phyloP scores from a whole-genome alignment of 2,797 vertebrate genomes.

The Decapterus maruadsi region DNA sequence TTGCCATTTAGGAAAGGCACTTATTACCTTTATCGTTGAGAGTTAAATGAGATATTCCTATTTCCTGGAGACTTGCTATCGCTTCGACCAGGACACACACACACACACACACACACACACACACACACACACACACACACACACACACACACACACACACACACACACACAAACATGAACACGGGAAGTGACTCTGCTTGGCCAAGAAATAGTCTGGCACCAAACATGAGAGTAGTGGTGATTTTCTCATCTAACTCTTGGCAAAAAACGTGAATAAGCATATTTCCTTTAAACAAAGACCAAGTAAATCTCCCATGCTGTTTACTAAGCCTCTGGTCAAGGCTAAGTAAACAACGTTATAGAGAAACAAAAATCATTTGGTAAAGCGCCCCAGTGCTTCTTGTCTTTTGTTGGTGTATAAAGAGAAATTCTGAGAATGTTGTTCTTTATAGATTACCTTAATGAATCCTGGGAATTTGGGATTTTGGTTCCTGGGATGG shows the following conservation, averaged over 20 bases:
- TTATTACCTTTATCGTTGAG: not conserved
- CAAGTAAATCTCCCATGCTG: not conserved
- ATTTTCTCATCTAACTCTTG: not conserved
- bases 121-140: too few relatives aligned
- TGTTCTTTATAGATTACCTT: not conserved
- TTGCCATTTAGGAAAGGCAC: not conserved
- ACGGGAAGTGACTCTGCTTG: not conserved
- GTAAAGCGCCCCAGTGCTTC: not conserved
- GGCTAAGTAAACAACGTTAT: slow-evolving; percentile 29
- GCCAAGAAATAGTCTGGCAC: slow-evolving; percentile 1
- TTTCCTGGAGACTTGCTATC: not conserved
- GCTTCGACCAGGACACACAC: too few relatives aligned
- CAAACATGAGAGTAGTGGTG: not conserved
- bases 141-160: too few relatives aligned
- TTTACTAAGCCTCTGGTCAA: slow-evolving; percentile 12
- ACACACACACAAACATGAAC: too few relatives aligned
- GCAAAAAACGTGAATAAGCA: not conserved
- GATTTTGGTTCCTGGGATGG: slow-evolving; percentile 10
- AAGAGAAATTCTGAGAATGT: not conserved
- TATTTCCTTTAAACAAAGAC: not conserved
- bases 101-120: too few relatives aligned
- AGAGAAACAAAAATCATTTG: slow-evolving; percentile 21
- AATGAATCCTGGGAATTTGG: slow-evolving; percentile 30
- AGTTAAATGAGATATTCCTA: not conserved
- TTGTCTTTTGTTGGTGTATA: slow-evolving; percentile 11